Percentiles rank a stretch among this genome's conserved stretches.
phyloP scores from a whole-genome alignment of 2,888 invertebrate species.

The Pomacea canaliculata region DNA sequence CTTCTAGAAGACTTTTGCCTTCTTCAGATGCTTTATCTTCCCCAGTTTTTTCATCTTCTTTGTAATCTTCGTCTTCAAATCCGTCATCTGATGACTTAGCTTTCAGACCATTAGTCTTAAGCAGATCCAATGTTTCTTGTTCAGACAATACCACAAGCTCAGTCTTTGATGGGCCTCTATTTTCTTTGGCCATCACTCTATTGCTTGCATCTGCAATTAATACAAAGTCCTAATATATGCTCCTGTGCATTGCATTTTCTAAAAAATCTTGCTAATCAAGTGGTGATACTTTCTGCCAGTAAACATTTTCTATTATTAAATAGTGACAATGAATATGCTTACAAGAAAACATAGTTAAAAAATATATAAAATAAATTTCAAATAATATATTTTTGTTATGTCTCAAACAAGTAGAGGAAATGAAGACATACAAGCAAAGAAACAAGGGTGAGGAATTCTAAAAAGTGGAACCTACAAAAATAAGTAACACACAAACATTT shows the following conservation, averaged over 20 bases:
- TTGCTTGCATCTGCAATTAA: not conserved
- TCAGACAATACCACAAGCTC: conserved; percentile 24
- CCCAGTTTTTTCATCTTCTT: not conserved
- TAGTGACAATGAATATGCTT: too few species aligned
- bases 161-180: conserved; percentile 20
- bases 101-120: not conserved
- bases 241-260: not conserved
- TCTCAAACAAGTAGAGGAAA: too few species aligned
- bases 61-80: not conserved
- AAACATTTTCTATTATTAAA: too few species aligned
- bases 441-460: too few species aligned
- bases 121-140: conserved; percentile 4
- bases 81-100: not conserved
- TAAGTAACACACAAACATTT: too few species aligned
- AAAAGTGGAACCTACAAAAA: too few species aligned
- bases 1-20: too few species aligned
- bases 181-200: not conserved
- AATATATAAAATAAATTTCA: too few species aligned
- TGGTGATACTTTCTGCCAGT: not conserved
- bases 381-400: too few species aligned
- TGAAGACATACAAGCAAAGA: too few species aligned
- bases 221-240: conserved; percentile 16
- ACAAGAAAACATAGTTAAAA: too few species aligned
- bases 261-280: not conserved
- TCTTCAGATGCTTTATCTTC: not conserved